Conservation (phyloP, 2,113 vertebrate genomes). For the Jaculus jaculus region DNA sequence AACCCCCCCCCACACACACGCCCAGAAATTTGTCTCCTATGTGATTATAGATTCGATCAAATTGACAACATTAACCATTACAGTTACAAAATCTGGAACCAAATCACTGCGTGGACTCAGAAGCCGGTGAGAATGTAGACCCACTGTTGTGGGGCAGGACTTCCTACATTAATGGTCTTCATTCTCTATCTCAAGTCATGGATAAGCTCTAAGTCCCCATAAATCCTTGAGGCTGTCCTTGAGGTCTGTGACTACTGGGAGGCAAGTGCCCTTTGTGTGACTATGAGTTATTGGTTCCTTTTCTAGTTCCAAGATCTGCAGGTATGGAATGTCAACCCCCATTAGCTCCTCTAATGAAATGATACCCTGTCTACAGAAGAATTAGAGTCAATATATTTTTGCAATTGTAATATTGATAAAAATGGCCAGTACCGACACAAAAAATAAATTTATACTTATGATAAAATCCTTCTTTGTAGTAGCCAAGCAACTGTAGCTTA, state of each 20-base stretch:
- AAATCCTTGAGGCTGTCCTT: not conserved
- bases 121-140: not conserved
- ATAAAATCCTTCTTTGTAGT: not conserved
- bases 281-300: not conserved
- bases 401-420: not conserved
- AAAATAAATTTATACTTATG: not conserved
- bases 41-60: too few species aligned
- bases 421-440: not conserved
- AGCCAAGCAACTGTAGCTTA: not conserved
- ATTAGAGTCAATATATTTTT: conserved; percentile 5
- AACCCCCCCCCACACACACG: too few species aligned
- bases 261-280: not conserved
- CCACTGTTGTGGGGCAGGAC: rapidly evolving
- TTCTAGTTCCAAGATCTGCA: not conserved
- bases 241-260: not conserved
- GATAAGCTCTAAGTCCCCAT: not conserved
- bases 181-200: not conserved
- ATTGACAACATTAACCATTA: too few species aligned
- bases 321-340: not conserved
- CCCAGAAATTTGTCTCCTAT: too few species aligned
- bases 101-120: not conserved
- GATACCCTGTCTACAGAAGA: not conserved
- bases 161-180: not conserved
- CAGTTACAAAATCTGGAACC: not conserved
- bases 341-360: not conserved